phyloP scores from a whole-genome alignment of 35 echinoderm and acorn worm genomes.

The Amphiura filiformis region DNA sequence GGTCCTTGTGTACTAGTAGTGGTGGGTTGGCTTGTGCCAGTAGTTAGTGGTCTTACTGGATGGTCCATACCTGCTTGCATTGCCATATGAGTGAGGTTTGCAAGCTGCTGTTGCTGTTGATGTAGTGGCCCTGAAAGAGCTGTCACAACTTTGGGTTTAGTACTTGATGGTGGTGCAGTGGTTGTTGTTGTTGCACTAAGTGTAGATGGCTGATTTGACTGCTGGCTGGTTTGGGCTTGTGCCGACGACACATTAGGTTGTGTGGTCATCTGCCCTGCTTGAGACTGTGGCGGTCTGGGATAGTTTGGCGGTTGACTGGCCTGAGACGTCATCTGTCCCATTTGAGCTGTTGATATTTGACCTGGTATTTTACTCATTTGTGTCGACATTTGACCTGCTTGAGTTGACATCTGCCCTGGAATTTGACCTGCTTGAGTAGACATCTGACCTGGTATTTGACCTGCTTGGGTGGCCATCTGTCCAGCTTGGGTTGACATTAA shows the following conservation, averaged over 20 bases:
- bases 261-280: background rate
- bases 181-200: background rate
- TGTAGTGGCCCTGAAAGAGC: background rate
- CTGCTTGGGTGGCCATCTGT: background rate
- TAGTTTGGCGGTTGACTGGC: background rate
- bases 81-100: background rate
- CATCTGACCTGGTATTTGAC: background rate
- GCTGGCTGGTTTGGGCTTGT: background rate
- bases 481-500: background rate
- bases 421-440: background rate
- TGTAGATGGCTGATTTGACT: background rate
- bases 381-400: constrained; percentile 1
- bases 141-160: background rate
- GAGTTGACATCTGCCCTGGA: background rate
- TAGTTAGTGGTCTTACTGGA: background rate
- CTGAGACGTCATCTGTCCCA: background rate
- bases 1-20: background rate
- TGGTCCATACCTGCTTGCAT: background rate
- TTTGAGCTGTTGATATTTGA: background rate
- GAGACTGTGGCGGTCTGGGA: background rate
- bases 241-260: constrained; percentile 1
- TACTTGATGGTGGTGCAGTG: background rate
- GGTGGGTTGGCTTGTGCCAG: background rate
- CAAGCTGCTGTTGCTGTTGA: background rate
- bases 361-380: background rate